phyloP scores from a whole-genome alignment of 2,888 invertebrate genomes.

The Drosophila mimica region DNA sequence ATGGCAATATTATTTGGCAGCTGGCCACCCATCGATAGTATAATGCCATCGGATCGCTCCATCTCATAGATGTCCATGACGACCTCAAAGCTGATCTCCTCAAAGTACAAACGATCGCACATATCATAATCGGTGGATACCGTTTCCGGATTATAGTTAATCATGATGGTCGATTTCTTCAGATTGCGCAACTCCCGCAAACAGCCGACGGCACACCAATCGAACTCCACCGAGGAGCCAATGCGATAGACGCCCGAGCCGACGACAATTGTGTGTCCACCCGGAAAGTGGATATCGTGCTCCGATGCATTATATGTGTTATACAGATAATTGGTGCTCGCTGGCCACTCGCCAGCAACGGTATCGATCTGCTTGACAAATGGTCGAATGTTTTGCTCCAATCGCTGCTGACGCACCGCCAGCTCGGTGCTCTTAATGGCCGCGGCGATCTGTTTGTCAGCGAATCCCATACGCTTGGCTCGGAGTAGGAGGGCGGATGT shows the following conservation, averaged over 20 bases:
- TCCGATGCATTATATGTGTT: constrained; percentile 95
- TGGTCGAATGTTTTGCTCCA: constrained; percentile 91
- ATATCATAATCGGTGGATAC: constrained; percentile 99
- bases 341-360: constrained; percentile 99
- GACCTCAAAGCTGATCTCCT: constrained; percentile 99
- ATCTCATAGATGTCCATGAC: constrained; percentile 99
- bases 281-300: constrained; percentile 93
- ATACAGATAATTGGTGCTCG: constrained; percentile 99
- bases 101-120: constrained; percentile 99
- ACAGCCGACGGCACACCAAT: constrained; percentile 99
- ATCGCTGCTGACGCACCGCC: constrained; percentile 91
- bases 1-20: constrained; percentile 99
- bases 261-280: constrained; percentile 93
- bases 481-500: constrained; percentile 87
- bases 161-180: constrained; percentile 97
- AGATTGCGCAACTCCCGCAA: constrained; percentile 94
- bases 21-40: constrained; percentile 99
- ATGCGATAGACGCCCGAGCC: constrained; percentile 98
- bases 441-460: constrained; percentile 97
- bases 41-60: constrained; percentile 97
- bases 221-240: constrained; percentile 99
- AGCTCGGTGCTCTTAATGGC: constrained; percentile 95
- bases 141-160: constrained; percentile 99
- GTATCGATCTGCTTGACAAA: constrained; percentile 99
- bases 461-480: constrained; percentile 98